Conservation (phyloP, 2,888 invertebrate species). For the Agonopterix heracliana region DNA sequence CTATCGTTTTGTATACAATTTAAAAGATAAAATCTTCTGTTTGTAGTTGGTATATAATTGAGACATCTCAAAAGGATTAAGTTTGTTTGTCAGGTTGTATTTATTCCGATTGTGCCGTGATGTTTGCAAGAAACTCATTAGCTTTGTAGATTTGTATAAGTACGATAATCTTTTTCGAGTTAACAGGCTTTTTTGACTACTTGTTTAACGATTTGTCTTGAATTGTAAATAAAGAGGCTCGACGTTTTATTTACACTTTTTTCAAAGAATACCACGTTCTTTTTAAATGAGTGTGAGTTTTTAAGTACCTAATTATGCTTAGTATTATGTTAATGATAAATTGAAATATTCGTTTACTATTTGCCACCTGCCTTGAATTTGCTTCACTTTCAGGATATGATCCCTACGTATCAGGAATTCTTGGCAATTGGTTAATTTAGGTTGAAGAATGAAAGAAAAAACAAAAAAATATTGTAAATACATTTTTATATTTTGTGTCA, state of each 20-base stretch:
- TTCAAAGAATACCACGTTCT: no score
- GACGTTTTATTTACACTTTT: background rate
- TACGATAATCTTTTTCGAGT: constrained; percentile 17
- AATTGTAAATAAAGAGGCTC: background rate
- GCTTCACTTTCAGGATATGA: no score
- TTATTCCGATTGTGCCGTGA: constrained; percentile 8
- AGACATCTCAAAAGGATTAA: constrained; percentile 19
- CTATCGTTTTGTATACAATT: constrained; percentile 15
- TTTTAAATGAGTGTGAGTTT: no score
- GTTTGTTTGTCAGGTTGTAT: constrained; percentile 6
- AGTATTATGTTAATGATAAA: no score
- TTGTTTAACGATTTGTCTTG: constrained; percentile 6
- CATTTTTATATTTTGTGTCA: no score
- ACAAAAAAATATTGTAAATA: no score
- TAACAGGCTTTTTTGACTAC: constrained; percentile 1
- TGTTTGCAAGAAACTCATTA: constrained; percentile 21
- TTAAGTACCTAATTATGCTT: no score
- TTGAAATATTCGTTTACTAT: no score
- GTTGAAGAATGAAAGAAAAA: no score
- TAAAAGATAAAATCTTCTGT: constrained; percentile 18
- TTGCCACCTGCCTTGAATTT: no score
- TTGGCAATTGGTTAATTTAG: no score
- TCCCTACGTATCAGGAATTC: no score
- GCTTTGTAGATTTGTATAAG: constrained; percentile 22
- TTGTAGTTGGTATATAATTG: constrained; percentile 18